Evolutionary conservation across 2,888 invertebrate genomes (phyloP).

Genomic region (Conomelus anceps): DNA sequence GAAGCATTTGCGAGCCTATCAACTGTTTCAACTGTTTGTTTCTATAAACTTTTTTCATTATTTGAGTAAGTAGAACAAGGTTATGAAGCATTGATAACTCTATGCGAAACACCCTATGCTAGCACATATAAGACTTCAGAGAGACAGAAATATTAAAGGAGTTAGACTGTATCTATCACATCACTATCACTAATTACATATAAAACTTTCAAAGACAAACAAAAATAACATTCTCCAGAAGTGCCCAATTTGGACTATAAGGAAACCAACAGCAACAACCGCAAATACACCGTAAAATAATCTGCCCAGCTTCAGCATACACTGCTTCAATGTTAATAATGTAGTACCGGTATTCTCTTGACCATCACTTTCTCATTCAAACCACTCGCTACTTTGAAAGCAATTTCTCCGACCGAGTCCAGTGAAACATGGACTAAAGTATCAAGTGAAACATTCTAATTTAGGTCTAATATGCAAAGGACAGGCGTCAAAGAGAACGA

Average conservation of each 20-base stretch:
- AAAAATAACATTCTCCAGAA: too few species aligned
- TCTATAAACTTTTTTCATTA: too few species aligned
- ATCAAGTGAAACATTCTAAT: not conserved
- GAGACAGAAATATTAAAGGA: too few species aligned
- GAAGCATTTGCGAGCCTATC: too few species aligned
- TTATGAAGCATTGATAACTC: too few species aligned
- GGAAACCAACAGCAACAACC: not conserved
- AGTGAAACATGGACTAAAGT: not conserved
- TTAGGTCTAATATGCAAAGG: not conserved
- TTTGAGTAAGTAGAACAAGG: too few species aligned
- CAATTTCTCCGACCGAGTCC: not conserved
- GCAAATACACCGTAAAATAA: not conserved
- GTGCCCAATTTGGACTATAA: too few species aligned
- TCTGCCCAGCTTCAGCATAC: not conserved
- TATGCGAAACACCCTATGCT: too few species aligned
- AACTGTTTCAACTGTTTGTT: too few species aligned
- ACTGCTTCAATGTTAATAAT: not conserved
- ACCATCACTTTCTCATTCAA: not conserved
- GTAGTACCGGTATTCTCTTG: not conserved
- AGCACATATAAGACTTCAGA: too few species aligned
- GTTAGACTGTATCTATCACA: too few species aligned
- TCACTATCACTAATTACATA: too few species aligned
- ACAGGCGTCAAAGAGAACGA: not conserved
- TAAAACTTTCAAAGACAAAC: not conserved
- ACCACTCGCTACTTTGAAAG: not conserved